These are phyloP conservation scores for Druon quercuslanigerum DNA, from an alignment of 1,140 invertebrate species.

Conservation along the genomic window DNA sequence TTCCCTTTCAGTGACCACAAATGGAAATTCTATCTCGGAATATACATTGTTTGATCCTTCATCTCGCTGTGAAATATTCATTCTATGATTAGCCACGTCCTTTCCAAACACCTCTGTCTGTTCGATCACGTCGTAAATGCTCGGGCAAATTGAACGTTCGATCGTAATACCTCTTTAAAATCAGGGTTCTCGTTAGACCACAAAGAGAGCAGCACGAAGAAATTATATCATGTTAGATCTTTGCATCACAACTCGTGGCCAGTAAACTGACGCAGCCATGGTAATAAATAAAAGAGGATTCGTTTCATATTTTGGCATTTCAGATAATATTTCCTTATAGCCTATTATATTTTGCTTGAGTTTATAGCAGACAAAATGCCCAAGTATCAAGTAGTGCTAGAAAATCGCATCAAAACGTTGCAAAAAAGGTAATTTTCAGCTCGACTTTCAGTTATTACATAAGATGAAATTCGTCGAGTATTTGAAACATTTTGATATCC, in stretches of 20 bases:
- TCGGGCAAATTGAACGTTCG: constrained; percentile 5
- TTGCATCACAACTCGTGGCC: constrained; percentile 19
- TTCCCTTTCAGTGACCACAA: constrained; percentile 12
- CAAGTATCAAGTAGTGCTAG: too few species aligned
- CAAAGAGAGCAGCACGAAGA: constrained; percentile 23
- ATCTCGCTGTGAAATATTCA: neutral
- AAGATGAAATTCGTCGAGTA: too few species aligned
- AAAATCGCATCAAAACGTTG: too few species aligned
- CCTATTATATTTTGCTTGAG: too few species aligned
- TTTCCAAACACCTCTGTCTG: constrained; percentile 24
- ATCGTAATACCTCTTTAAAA: constrained; percentile 22
- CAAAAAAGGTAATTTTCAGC: too few species aligned
- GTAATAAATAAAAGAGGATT: constrained; percentile 9
- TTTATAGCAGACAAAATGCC: too few species aligned
- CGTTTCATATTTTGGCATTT: neutral
- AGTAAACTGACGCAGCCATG: neutral
- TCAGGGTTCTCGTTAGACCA: neutral
- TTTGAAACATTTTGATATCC: too few species aligned
- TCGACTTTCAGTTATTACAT: too few species aligned
- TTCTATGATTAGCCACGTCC: constrained; percentile 36
- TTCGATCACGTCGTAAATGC: constrained; percentile 9
- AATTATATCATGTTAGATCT: constrained; percentile 14
- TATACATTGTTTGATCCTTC: neutral
- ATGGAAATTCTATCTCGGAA: constrained; percentile 11
- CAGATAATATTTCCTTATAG: constrained; percentile 8